Evolutionary conservation across 2,888 invertebrate genomes (phyloP).

Genomic region (Empis stercorea): DNA sequence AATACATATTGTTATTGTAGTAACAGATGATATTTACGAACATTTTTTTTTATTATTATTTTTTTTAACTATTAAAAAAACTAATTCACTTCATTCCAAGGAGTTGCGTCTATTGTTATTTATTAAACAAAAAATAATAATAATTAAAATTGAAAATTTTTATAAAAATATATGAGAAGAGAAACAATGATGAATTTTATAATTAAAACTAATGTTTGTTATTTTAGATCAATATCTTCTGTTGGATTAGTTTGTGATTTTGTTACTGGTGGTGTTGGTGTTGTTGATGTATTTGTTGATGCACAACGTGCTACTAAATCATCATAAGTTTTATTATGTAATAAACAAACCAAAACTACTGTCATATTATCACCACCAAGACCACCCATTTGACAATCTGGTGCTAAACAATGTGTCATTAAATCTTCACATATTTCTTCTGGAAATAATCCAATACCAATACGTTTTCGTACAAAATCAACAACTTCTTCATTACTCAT

Average conservation of each 20-base stretch:
- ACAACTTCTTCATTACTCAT: constrained; percentile 90
- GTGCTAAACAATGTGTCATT: constrained; percentile 89
- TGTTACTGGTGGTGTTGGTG: constrained; percentile 9
- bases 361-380: constrained; percentile 99
- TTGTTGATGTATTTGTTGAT: constrained; percentile 9
- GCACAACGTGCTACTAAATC: constrained; percentile 30
- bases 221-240: constrained; percentile 14
- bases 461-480: constrained; percentile 72
- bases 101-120: no score
- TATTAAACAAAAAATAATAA: no score
- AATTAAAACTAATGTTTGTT: constrained; percentile 8
- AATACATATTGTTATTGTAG: no score
- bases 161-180: neutral
- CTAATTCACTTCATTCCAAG: no score
- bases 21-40: no score
- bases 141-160: no score
- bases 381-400: constrained; percentile 93
- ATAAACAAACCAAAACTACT: constrained; percentile 73
- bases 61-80: no score
- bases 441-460: constrained; percentile 74
- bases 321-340: constrained; percentile 33
- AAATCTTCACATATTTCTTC: constrained; percentile 93
- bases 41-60: no score
- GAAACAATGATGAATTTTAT: neutral
- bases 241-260: constrained; percentile 6